Conservation (phyloP, 2,888 invertebrate genomes). For the Drosophila hamatofila region DNA sequence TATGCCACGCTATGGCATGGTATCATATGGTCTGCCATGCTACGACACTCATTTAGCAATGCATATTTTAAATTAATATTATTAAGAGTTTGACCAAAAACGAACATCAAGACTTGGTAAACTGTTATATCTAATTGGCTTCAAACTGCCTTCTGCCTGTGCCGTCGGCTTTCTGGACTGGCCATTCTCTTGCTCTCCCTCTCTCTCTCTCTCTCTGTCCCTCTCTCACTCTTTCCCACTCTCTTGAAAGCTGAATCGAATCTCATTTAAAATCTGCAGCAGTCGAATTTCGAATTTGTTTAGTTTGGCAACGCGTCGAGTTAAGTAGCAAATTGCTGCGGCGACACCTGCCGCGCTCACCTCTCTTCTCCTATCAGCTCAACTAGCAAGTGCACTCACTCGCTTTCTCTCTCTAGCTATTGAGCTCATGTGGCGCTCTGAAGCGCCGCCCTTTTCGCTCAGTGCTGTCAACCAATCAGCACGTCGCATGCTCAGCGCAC, state of each 20-base stretch:
- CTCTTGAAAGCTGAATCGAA: slow-evolving; percentile 1
- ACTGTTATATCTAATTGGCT: slow-evolving; percentile 38
- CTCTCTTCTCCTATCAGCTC: slow-evolving; percentile 31
- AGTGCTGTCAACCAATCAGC: slow-evolving; percentile 45
- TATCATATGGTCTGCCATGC: slow-evolving; percentile 9
- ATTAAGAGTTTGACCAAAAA: slow-evolving; percentile 48
- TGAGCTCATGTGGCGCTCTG: background rate
- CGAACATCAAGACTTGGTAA: slow-evolving; percentile 9
- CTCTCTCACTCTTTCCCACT: background rate
- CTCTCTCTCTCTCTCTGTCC: background rate
- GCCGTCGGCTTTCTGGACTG: slow-evolving; percentile 32
- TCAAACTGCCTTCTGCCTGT: background rate
- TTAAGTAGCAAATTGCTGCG: slow-evolving; percentile 62
- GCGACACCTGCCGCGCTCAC: slow-evolving; percentile 64
- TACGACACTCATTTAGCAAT: slow-evolving; percentile 45
- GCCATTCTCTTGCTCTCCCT: background rate
- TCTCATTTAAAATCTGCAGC: slow-evolving; percentile 12
- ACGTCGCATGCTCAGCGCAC: slow-evolving; percentile 17
- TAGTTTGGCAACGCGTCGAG: slow-evolving; percentile 31
- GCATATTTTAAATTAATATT: slow-evolving; percentile 64
- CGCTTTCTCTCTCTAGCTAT: slow-evolving; percentile 16
- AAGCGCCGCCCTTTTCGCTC: slow-evolving; percentile 47
- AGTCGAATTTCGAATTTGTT: slow-evolving; percentile 32
- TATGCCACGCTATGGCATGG: slow-evolving; percentile 22
- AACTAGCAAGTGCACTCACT: slow-evolving; percentile 8